Conservation (phyloP, 1,140 invertebrate species). For the Polypedilum vanderplanki region DNA sequence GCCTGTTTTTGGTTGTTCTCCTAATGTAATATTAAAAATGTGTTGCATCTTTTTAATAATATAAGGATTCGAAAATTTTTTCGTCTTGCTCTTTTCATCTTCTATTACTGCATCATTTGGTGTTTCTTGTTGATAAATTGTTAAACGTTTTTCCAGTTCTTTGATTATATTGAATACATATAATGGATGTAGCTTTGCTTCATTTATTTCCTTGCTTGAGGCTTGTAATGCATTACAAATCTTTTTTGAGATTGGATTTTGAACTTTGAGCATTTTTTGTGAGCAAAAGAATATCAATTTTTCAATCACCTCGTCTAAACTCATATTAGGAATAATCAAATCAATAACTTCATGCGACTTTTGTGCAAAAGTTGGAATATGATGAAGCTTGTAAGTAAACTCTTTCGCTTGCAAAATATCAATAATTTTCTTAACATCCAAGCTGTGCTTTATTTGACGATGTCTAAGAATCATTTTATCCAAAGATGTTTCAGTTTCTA, state of each 20-base stretch:
- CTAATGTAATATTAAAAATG: background rate
- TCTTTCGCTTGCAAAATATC: background rate
- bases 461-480: background rate
- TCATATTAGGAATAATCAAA: background rate
- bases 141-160: background rate
- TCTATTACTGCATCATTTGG: background rate
- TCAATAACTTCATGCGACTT: background rate
- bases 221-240: slow-evolving; percentile 2
- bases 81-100: background rate
- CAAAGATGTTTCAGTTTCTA: background rate
- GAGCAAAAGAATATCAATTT: background rate
- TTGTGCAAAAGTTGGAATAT: background rate
- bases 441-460: background rate
- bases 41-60: background rate
- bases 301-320: background rate
- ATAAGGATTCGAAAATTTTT: background rate
- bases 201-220: background rate
- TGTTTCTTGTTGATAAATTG: background rate
- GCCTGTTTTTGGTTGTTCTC: background rate
- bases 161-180: background rate
- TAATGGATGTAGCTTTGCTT: background rate
- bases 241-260: background rate
- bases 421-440: background rate
- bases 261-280: background rate
- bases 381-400: background rate